These are phyloP conservation scores for Campoletis sonorensis DNA, from an alignment of 1,140 invertebrate species.

Conservation along the genomic window DNA sequence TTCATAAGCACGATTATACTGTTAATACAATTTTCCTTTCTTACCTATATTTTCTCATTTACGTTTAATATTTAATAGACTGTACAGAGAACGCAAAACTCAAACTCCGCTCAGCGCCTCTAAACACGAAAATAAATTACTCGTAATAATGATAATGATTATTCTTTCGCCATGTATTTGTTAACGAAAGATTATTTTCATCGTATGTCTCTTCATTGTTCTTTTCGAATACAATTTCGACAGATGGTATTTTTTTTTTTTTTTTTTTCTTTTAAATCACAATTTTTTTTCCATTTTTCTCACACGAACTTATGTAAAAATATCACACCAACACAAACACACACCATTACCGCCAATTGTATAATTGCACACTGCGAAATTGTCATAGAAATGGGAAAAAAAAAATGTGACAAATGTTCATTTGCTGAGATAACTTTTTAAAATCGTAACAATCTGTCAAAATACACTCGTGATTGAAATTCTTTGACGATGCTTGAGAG, in stretches of 20 bases:
- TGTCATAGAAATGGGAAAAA: conserved; percentile 1
- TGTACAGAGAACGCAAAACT: conserved; percentile 67
- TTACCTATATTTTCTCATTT: not conserved
- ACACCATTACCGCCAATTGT: conserved; percentile 21
- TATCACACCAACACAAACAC: conserved; percentile 9
- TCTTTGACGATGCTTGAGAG: conserved; percentile 44
- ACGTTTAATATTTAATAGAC: conserved; percentile 56
- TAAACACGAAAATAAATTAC: conserved; percentile 58
- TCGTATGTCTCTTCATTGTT: conserved; percentile 72
- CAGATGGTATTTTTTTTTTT: conserved; percentile 68
- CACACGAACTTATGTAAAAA: conserved; percentile 7
- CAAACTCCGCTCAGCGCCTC: conserved; percentile 74
- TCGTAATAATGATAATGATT: conserved; percentile 68
- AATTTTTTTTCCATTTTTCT: conserved; percentile 2
- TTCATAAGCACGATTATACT: conserved; percentile 61
- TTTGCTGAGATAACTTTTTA: conserved; percentile 47
- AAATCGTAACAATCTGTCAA: not conserved
- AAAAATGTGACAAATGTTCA: conserved; percentile 51
- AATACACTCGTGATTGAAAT: not conserved
- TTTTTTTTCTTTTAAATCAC: conserved; percentile 63
- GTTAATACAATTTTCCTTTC: conserved; percentile 61
- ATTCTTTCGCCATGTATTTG: conserved; percentile 75
- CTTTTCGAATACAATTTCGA: conserved; percentile 72
- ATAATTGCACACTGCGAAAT: conserved; percentile 40
- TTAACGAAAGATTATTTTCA: conserved; percentile 73